Evolutionary conservation across 1,140 invertebrate species (phyloP).

Genomic region (Amyelois transitella): DNA sequence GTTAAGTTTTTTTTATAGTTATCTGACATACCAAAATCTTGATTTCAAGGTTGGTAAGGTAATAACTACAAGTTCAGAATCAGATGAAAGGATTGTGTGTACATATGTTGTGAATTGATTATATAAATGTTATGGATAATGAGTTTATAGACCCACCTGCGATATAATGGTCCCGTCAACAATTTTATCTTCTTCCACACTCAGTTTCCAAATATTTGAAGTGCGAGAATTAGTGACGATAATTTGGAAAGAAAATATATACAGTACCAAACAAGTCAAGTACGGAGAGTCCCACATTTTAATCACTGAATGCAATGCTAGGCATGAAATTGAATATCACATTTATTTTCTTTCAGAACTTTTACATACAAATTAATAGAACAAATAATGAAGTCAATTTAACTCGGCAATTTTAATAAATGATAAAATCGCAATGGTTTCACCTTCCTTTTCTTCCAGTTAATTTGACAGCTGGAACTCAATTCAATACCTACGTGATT

Average conservation of each 20-base stretch:
- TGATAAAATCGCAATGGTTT: conserved; percentile 30
- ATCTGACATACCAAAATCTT: conserved; percentile 3
- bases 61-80: conserved; percentile 8
- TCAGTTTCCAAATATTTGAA: conserved; percentile 84
- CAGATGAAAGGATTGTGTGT: conserved; percentile 4
- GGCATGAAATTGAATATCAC: conserved; percentile 49
- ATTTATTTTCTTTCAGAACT: conserved; percentile 22
- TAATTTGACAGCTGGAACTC: background rate
- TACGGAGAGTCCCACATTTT: conserved; percentile 71
- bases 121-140: conserved; percentile 42
- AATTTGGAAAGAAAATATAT: conserved; percentile 79
- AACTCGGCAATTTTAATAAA: conserved; percentile 22
- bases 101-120: conserved; percentile 31
- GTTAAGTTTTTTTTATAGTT: background rate
- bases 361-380: conserved; percentile 27
- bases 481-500: no score
- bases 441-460: conserved; percentile 26
- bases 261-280: conserved; percentile 72
- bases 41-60: conserved; percentile 43
- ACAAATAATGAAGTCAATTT: conserved; percentile 29
- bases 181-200: conserved; percentile 80
- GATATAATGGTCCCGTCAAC: conserved; percentile 75
- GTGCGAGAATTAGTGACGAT: conserved; percentile 82
- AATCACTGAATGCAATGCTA: conserved; percentile 36
- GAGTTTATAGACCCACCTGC: conserved; percentile 56